Evolutionary conservation across 2,113 vertebrate species (phyloP), one percentile per base, ranked within the genome.

Genomic region (Saccopteryx leptura): DNA sequence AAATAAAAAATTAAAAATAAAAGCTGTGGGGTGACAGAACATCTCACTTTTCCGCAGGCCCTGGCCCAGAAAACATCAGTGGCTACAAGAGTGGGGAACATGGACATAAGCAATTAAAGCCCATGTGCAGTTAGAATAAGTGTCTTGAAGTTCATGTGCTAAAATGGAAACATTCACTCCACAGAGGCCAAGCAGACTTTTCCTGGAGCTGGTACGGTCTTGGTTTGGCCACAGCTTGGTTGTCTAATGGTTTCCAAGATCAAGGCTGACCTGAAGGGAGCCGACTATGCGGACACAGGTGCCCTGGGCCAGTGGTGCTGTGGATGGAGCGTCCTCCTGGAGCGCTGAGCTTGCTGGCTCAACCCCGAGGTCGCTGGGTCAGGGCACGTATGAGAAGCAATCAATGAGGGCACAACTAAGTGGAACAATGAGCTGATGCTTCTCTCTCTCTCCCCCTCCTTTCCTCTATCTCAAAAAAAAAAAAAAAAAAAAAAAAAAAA

Each of bases 101-200:
- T 87, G 87, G 74, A 94, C 95, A 88, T 50, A 56, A 69, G 54
- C 60, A 84, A 19, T 58, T 9, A 84, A 85, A 89, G 21, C 39
- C 46, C 9, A 31, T 4, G 19, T 48, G 46, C 71, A 50, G 14
- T 89, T 79, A 92, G 75, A 92, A 61, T 18, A 69, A 52, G 60
- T 93, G 50, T 81, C 80, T 79, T 21, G n/a, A 48, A 61, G 23
- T 58, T n/a, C 7, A 4, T 5, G 54, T 61, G 75, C 26, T 61
- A 13, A 66, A 89, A 24, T 56, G 78, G 79, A 94, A 82, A 50
- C 18, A 19, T 19, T 86, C 8, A 21, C 82, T 76, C 13, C 23
- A 33, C 0, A 2, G 24, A 56, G 86, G 69, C 61, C 58, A 74
- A 31, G 33, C 33, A 33, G 63, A 50, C 28, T 46, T 92, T 85